Evolutionary conservation across 1,140 invertebrate genomes (phyloP), one percentile per base, ranked within the genome.

Genomic region (Heliconius melpomene): DNA sequence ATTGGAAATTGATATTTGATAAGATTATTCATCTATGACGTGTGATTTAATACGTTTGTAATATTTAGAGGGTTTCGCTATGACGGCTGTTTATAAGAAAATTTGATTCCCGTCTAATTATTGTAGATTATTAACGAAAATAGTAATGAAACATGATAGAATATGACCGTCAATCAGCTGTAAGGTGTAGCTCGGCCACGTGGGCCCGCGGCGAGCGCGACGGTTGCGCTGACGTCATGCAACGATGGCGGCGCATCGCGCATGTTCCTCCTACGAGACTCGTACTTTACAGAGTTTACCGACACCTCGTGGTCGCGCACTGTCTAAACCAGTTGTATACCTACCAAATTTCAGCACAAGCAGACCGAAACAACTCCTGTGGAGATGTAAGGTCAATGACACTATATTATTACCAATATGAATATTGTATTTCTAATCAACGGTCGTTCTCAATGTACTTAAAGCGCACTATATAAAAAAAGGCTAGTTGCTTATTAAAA

Each of bases 291-390:
- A 46, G 81, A 82, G 84, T 83, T 84, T 82, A 82, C 82, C 85
- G 80, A 83, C 84, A 85, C 86, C 83, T 88, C 87, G 87, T 86
- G 85, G 85, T 84, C 85, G 84, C 86, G 83, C 80, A 81, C 78
- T 86, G 78, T 85, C 87, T 88, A 90, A 91, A 92, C 91, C 90
- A 91, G 92, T 92, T 89, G 85, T 90, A 90, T 91, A 90, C 89
- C 88, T 90, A 90, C 90, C 89, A 87, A 89, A 87, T 92, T 90
- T 91, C 91, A 92, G 89, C 85, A 88, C 83, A 86, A 90, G 83
- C 87, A 90, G 87, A 91, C 89, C 88, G 89, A 91, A 91, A 89
- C 88, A 83, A 83, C 86, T 85, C 83, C 84, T 70, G 82, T 74
- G 84, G 70, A 66, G 26, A 75, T 36, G 81, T 85, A 84, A 86